Evolutionary conservation across 1,140 invertebrate genomes (phyloP), one percentile per base, ranked within the genome.

Genomic region (Drosophila ficusphila): DNA sequence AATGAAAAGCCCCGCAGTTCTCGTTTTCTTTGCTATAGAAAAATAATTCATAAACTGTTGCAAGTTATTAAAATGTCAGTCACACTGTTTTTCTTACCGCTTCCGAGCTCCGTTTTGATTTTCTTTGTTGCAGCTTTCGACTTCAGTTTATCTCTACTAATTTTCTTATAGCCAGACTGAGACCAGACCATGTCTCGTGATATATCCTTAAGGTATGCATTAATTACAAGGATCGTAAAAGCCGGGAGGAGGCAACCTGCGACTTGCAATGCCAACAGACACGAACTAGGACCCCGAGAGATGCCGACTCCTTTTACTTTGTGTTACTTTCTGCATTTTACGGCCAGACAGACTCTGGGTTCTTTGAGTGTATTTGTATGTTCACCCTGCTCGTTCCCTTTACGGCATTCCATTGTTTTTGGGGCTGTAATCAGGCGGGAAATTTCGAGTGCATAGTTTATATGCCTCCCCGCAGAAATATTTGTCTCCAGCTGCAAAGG

Each of bases 151-250:
- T 31, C 52, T 65, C 61, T 44, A 33, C 25, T 54, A 14, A 39
- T 41, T 68, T 68, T 38, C 38, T 56, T 34, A 27, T 68, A 21
- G 52, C 54, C 34, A 48, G 68, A 71, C 68, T 58, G 12, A 14
- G 42, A 16, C 57, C 52, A 60, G 60, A 61, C 60, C 56, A 8
- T 21, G 21, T 9, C 57, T 47, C 33, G 29, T 60, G 21, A 38
- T 51, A 85, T 86, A 79, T 85, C 71, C 81, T 86, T 69, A 73
- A 85, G 79, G 81, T 86, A 79, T 85, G 76, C 79, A 86, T 85
- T 85, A 85, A 85, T 85, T 85, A 86, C 81, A 51, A 46, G 69
- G 81, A 73, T 78, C 81, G 76, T 86, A 79, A 86, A 86, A 79
- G 65, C 33, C 34, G 54, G 25, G 31, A 19, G 29, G 29, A 23